Evolutionary conservation across 2,797 vertebrate genomes (phyloP).

Genomic region (Coccyzus lansbergi): DNA sequence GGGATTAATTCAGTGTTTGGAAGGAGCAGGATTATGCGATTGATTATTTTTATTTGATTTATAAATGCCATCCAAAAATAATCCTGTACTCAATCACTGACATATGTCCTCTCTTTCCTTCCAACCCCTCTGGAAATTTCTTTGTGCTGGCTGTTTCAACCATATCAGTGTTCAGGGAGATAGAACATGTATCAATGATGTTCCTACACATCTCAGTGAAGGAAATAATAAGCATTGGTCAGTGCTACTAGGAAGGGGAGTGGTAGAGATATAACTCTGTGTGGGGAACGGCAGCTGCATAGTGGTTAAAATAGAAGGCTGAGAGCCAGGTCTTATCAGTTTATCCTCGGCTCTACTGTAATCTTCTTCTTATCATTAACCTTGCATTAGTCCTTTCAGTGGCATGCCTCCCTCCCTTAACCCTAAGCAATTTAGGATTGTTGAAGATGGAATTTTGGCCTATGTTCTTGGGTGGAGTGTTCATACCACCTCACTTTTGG

Average conservation of each 20-base stretch:
- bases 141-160: neutral
- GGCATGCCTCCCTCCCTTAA: neutral
- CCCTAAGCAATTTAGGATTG: constrained; percentile 3
- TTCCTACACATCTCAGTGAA: neutral
- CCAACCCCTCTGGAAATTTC: neutral
- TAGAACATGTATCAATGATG: neutral
- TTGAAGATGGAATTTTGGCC: constrained; percentile 42
- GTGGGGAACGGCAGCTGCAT: constrained; percentile 4
- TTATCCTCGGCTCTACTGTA: constrained; percentile 27
- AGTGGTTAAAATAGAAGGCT: constrained; percentile 49
- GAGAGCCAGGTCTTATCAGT: constrained; percentile 28
- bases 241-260: neutral
- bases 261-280: neutral
- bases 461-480: neutral
- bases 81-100: neutral
- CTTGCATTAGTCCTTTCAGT: constrained; percentile 27
- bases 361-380: constrained; percentile 58
- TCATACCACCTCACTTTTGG: neutral
- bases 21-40: constrained; percentile 9
- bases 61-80: constrained; percentile 39
- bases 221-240: neutral
- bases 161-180: neutral
- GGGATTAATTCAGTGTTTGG: constrained; percentile 43
- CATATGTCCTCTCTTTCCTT: neutral
- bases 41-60: constrained; percentile 61